Base-by-base conservation (phyloP, 1,140 invertebrate genomes). In the Heterodera carotae region DNA sequence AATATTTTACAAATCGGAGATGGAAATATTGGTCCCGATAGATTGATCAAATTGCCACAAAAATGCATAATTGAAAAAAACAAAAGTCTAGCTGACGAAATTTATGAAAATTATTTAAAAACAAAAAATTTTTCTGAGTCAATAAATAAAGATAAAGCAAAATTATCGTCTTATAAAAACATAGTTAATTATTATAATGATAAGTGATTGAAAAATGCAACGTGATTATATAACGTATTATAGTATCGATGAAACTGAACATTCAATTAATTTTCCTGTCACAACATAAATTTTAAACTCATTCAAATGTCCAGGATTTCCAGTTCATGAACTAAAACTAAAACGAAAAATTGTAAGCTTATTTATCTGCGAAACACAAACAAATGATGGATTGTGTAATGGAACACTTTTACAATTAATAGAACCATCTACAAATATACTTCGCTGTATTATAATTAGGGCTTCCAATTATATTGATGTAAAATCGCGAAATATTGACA, bases 1-100 rank as follows among this genome's bases (percentile, higher is more conserved):
- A 69, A 31, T 85, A 8, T 25, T n/a, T n/a, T 84, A 31, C 6
- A 80, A 39, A 56, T 84, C 15, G 83, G 82, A 59, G 69, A 84
- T 71, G 84, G 84, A 48, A 53, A 39, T 62, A 69, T 43, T 43
- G 12, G 64, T 60, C 56, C 39, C 25, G 33, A 80, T 36, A 70
- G 78, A 15, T 66, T 77, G n/a, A 77, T 80, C 25, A 71, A 81
- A 64, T 66, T 84, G 27, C 79, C 80, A 27, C 12, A 75, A 64
- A 66, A 78, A 36, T 72, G 76, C 60, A 53, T 75, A 29, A 34
- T 34, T 25, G 68, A 78, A 31, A 48, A 70, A 27, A 64, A 64
- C 31, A 29, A 10, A 6, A 34, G 34, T 18, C 39, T 79, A 27
- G 43, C 66, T 25, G 36, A 74, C 25, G 64, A 79, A 27, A 62